These are phyloP conservation scores for Temnothorax rugatulus DNA, from an alignment of 2,888 invertebrate genomes.

Conservation along the genomic window DNA sequence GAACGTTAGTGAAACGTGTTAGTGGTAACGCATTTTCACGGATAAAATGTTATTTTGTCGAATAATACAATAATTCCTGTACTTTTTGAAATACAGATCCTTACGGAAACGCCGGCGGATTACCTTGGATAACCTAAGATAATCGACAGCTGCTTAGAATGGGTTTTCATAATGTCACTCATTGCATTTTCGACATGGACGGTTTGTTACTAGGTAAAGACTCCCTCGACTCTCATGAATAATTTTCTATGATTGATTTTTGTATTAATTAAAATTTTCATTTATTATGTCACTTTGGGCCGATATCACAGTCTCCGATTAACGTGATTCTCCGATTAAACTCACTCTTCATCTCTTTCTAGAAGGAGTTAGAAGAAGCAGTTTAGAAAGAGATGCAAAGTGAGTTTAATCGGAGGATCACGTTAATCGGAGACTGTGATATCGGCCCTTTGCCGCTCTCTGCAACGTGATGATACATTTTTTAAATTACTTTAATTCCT, in stretches of 20 bases:
- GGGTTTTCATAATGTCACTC: slow-evolving; percentile 79
- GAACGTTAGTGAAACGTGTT: not conserved
- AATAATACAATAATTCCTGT: not conserved
- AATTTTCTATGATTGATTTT: slow-evolving; percentile 17
- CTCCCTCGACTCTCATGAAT: not conserved
- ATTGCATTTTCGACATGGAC: slow-evolving; percentile 84
- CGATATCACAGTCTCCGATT: too few species aligned
- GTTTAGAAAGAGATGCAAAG: too few species aligned
- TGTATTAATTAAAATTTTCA: not conserved
- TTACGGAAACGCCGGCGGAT: not conserved
- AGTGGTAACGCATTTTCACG: not conserved
- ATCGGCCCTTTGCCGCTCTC: not conserved
- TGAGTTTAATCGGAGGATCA: too few species aligned
- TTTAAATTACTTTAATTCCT: not conserved
- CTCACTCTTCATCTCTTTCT: too few species aligned
- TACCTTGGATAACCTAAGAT: slow-evolving; percentile 26
- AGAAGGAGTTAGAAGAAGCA: too few species aligned
- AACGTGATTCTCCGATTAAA: too few species aligned
- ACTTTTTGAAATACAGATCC: not conserved
- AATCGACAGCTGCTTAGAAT: not conserved
- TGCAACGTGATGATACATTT: not conserved
- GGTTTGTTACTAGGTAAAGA: slow-evolving; percentile 82
- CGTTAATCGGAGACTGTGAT: too few species aligned
- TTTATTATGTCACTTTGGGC: not conserved
- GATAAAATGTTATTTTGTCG: not conserved